Percentiles rank a stretch among this genome's conserved stretches.
Conservation (phyloP, 2,113 vertebrate genomes). For the Columba janthina region DNA sequence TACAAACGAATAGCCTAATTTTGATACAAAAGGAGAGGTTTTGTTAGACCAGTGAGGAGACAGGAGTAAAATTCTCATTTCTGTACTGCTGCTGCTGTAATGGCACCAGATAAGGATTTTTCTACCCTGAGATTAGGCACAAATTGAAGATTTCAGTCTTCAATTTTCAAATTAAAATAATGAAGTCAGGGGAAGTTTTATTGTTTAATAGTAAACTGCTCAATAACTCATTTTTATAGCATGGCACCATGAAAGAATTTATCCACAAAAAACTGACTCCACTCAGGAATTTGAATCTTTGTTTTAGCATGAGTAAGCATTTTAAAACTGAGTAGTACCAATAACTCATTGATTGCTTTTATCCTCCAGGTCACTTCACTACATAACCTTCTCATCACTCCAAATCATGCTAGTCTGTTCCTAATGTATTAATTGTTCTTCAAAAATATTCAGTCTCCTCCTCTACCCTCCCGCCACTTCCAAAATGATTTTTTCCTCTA, state of each 20-base stretch:
- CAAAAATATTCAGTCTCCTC: background rate
- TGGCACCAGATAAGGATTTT: background rate
- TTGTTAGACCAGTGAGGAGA: background rate
- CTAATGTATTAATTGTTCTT: background rate
- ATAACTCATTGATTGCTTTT: background rate
- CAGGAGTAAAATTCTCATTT: background rate
- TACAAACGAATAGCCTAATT: background rate
- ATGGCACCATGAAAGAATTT: background rate
- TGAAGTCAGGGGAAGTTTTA: background rate
- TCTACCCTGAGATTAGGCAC: background rate
- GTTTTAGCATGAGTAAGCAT: background rate
- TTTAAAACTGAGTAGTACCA: background rate
- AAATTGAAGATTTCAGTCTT: background rate
- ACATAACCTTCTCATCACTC: background rate
- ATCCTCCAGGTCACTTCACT: background rate
- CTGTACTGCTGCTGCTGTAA: background rate
- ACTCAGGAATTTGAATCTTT: fast-evolving
- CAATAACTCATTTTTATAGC: background rate
- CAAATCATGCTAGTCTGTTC: background rate
- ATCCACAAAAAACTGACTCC: background rate
- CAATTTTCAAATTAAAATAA: background rate
- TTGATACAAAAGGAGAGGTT: background rate
- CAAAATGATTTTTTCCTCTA: background rate
- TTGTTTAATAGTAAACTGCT: background rate
- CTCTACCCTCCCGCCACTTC: background rate